Conservation (phyloP, 2,888 invertebrate genomes). For the Clostera curtula region DNA sequence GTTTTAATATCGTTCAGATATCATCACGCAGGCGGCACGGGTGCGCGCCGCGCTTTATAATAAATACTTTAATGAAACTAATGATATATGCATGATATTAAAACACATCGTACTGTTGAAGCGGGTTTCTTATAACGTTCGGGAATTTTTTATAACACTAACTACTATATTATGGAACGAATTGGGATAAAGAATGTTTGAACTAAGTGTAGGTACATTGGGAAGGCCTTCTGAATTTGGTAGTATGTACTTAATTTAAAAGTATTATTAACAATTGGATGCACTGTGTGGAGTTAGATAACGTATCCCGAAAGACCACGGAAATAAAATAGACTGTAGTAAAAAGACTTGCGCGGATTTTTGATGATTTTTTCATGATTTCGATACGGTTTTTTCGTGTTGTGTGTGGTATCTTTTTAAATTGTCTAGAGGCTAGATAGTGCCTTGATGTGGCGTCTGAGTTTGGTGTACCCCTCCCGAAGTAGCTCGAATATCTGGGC, state of each 20-base stretch:
- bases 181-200: no score
- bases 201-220: no score
- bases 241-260: slow-evolving; percentile 24
- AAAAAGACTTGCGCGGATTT: slow-evolving; percentile 70
- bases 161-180: neutral
- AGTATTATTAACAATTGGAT: slow-evolving; percentile 20
- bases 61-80: no score
- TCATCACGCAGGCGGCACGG: no score
- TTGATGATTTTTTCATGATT: slow-evolving; percentile 63
- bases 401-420: slow-evolving; percentile 43
- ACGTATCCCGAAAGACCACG: slow-evolving; percentile 67
- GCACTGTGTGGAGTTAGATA: slow-evolving; percentile 30
- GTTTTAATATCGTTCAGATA: no score
- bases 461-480: slow-evolving; percentile 38
- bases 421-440: slow-evolving; percentile 54
- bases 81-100: no score
- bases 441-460: slow-evolving; percentile 57
- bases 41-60: no score
- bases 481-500: slow-evolving; percentile 19
- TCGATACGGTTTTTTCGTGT: slow-evolving; percentile 62
- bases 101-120: no score
- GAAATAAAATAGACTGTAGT: slow-evolving; percentile 64
- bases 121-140: no score
- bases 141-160: no score
- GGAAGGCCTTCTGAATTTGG: neutral